Evolutionary conservation across 2,888 invertebrate genomes (phyloP).

Genomic region (Chymomyza fuscimana): DNA sequence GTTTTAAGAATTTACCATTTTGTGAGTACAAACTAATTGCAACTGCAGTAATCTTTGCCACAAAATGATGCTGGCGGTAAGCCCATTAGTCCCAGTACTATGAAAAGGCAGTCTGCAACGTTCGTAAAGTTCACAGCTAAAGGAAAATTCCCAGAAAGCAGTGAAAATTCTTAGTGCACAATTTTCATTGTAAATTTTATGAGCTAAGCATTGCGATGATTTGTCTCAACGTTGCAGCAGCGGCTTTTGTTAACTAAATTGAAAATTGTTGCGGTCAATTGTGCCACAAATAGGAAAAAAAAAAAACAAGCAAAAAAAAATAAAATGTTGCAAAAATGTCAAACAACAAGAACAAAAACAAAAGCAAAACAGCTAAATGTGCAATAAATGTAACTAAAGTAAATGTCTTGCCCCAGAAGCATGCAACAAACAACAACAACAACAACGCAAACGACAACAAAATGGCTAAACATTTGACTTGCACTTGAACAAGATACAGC

Average conservation of each 20-base stretch:
- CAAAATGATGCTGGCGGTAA: neutral
- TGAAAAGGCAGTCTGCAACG: too few relatives aligned
- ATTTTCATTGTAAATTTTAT: neutral
- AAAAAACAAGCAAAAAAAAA: neutral
- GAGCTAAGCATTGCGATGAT: neutral
- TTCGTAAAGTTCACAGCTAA: neutral
- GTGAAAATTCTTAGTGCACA: neutral
- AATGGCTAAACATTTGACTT: constrained; percentile 34
- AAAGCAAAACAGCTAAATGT: constrained; percentile 28
- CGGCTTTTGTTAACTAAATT: neutral
- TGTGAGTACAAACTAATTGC: too few relatives aligned
- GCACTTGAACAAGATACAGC: constrained; percentile 32
- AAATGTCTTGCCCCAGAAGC: constrained; percentile 28
- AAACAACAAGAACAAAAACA: neutral
- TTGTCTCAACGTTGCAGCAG: neutral
- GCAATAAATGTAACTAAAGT: constrained; percentile 43
- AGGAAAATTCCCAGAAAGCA: neutral
- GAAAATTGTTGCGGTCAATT: constrained; percentile 4
- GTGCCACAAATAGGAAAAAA: neutral
- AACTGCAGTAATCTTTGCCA: too few relatives aligned
- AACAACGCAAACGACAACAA: constrained; percentile 21
- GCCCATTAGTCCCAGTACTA: neutral
- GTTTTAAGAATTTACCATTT: too few relatives aligned
- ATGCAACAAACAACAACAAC: constrained; percentile 33
- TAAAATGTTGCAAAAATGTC: neutral